Base-by-base conservation (phyloP, 1,140 invertebrate genomes). In the Acyrthosiphon pisum region DNA sequence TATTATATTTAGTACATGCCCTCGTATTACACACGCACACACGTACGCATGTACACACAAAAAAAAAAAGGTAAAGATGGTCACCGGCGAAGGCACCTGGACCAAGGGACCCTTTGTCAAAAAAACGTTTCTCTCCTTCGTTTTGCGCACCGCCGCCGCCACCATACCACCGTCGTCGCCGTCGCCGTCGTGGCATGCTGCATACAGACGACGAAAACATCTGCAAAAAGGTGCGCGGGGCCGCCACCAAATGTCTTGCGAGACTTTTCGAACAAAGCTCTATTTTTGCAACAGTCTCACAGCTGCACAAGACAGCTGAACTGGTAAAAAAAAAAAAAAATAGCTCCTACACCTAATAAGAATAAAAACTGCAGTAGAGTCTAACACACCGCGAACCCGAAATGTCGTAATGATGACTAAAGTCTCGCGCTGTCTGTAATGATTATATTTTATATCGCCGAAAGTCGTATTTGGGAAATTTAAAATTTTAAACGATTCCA, bases 261-360 rank as follows among this genome's bases (percentile, higher is more conserved):
- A 93, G 91, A 93, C 91, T 93, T 93, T 93, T 90, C 37, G 90
- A 93, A 93, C 91, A 93, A 93, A 93, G 91, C 91, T 93, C 91
- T 84, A 83, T 93, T 93, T 93, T 93, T 93, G 91, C 91, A 93
- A 93, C 91, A 93, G n/a, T 84, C 76, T 93, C 48, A 93, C 91
- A 93, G 91, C 91, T 93, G 91, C 91, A 1, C 23, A 60, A 68
- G 91, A 86, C 91, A 93, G 91, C 91, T 93, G 91, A 53, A 86
- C 30, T 93, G 37, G 22, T 53, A 93, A 86, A 93, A 91, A 56
- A 26, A 44, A 84, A 23, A 83, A 92, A 92, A 86, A 81, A 20
- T 30, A 84, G 11, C 37, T 83, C 37, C 81, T 14, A 6, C n/a
- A 46, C 60, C 60, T 18, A 76, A 68, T 30, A 68, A 68, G 60